Conservation (phyloP, 2,888 invertebrate species). For the Cistogaster globosa region DNA sequence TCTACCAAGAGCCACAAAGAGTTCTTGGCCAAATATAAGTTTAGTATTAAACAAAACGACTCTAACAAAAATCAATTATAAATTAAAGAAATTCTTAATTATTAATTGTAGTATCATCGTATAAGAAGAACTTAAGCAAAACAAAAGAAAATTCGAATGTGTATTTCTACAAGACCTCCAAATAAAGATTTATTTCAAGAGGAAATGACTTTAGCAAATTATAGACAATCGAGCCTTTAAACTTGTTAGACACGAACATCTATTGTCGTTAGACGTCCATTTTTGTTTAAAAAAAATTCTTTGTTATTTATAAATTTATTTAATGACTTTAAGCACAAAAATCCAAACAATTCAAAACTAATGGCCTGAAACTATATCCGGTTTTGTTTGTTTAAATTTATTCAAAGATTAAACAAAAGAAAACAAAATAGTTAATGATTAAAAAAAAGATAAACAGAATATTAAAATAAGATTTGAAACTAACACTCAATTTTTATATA, state of each 20-base stretch:
- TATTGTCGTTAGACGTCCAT: background rate
- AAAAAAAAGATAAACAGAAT: too few relatives aligned
- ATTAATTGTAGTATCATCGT: constrained; percentile 40
- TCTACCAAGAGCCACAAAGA: constrained; percentile 37
- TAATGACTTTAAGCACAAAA: background rate
- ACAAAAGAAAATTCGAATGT: background rate
- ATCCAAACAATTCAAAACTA: background rate
- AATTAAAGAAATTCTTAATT: constrained; percentile 48
- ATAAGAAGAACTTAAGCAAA: background rate
- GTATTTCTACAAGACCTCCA: background rate
- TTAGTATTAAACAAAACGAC: background rate
- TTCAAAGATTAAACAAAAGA: background rate
- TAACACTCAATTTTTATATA: too few relatives aligned
- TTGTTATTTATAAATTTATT: background rate
- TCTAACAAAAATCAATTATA: constrained; percentile 11
- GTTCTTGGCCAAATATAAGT: constrained; percentile 47
- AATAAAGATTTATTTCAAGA: background rate
- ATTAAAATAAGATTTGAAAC: too few relatives aligned
- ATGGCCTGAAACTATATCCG: constrained; percentile 21
- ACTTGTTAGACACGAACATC: background rate
- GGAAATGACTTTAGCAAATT: constrained; percentile 41
- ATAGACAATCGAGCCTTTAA: constrained; percentile 5
- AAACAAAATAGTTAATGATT: background rate
- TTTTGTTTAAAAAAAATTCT: background rate
- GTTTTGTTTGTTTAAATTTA: background rate